Evolutionary conservation across 2,888 invertebrate species (phyloP).

Genomic region (Zygogramma bicolorata): DNA sequence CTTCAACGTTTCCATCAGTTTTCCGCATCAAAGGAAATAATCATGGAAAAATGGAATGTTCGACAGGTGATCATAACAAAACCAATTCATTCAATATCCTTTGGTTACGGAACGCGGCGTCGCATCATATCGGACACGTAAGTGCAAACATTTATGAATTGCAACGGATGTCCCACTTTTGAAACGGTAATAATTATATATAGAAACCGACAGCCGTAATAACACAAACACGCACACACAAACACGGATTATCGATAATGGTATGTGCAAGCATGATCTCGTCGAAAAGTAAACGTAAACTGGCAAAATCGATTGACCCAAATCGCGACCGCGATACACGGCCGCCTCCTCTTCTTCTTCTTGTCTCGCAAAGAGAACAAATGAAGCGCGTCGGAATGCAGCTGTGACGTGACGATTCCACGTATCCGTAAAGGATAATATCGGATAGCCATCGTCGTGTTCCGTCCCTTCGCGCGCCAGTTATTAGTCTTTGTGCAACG

Average conservation of each 20-base stretch:
- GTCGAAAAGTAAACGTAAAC: slow-evolving; percentile 35
- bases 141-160: slow-evolving; percentile 31
- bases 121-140: slow-evolving; percentile 13
- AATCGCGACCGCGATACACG: not conserved
- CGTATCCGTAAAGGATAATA: not conserved
- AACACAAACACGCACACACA: too few species aligned
- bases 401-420: not conserved
- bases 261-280: slow-evolving; percentile 33
- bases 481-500: not conserved
- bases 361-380: not conserved
- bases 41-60: too few species aligned
- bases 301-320: slow-evolving; percentile 14
- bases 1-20: too few species aligned
- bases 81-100: not conserved
- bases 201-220: slow-evolving; percentile 31
- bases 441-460: not conserved
- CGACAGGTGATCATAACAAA: too few species aligned
- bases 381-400: not conserved
- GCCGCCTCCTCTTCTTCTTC: not conserved
- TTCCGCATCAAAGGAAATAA: too few species aligned
- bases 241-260: slow-evolving; percentile 25
- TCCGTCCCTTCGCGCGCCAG: not conserved
- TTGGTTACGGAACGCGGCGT: not conserved
- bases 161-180: slow-evolving; percentile 56
- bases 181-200: slow-evolving; percentile 48